phyloP scores from a whole-genome alignment of 2,888 invertebrate species.

The Acanthoscelides obtectus region DNA sequence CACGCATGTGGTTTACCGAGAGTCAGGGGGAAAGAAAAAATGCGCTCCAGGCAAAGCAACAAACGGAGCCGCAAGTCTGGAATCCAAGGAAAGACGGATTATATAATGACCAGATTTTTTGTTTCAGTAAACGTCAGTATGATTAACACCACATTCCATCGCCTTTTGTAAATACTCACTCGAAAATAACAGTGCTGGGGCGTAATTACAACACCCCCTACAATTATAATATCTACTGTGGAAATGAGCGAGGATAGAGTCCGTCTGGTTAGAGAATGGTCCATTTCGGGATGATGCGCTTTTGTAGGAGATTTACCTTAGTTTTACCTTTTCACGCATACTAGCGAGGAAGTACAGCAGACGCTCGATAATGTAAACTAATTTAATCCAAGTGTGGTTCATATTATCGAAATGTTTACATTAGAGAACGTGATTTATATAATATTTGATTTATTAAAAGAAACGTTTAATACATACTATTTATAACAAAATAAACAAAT shows the following conservation, averaged over 20 bases:
- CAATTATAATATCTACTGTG: conserved; percentile 14
- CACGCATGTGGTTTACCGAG: neutral
- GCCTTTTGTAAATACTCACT: neutral
- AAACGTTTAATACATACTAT: too few relatives aligned
- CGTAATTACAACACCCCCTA: conserved; percentile 15
- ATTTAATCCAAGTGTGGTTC: too few relatives aligned
- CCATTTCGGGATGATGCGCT: too few relatives aligned
- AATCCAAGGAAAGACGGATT: neutral
- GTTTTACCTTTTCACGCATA: too few relatives aligned
- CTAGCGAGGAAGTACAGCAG: too few relatives aligned
- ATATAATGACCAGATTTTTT: neutral
- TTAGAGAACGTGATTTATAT: too few relatives aligned
- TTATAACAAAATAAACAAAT: too few relatives aligned
- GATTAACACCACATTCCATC: neutral
- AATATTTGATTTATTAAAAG: too few relatives aligned
- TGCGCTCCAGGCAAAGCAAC: neutral
- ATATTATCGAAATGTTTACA: too few relatives aligned
- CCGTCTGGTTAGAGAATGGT: neutral
- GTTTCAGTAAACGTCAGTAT: neutral
- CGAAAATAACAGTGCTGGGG: conserved; percentile 9
- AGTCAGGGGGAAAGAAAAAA: neutral
- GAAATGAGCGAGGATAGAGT: conserved; percentile 2
- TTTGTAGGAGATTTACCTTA: too few relatives aligned
- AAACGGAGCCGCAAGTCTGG: neutral
- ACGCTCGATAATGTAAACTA: too few relatives aligned